Conservation (phyloP, 2,888 invertebrate species). For the Ecliptopera silaceata region DNA sequence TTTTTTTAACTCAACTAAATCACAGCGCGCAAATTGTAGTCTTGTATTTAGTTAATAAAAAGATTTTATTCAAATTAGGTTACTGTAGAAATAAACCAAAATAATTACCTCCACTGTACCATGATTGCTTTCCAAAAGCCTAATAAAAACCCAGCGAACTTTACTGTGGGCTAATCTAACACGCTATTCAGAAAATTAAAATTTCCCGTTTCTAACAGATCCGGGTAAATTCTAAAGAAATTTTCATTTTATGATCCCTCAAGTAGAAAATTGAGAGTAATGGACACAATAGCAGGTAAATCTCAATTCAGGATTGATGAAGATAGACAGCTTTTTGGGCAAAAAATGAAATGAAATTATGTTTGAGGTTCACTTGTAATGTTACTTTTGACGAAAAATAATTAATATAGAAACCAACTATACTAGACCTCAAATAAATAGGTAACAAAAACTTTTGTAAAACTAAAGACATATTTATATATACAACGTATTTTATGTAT, state of each 20-base stretch:
- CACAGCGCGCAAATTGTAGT: too few relatives aligned
- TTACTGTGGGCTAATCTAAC: neutral
- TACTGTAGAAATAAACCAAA: too few relatives aligned
- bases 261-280: conserved; percentile 26
- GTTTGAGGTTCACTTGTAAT: neutral
- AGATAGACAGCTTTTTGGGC: conserved; percentile 25
- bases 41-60: too few relatives aligned
- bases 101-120: too few relatives aligned
- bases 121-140: neutral
- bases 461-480: too few relatives aligned
- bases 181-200: conserved; percentile 7
- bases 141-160: neutral
- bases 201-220: conserved; percentile 9
- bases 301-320: conserved; percentile 30
- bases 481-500: too few relatives aligned
- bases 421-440: too few relatives aligned
- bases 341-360: conserved; percentile 14
- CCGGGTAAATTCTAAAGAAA: conserved; percentile 14
- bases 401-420: neutral
- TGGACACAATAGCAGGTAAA: conserved; percentile 26
- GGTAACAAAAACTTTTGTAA: too few relatives aligned
- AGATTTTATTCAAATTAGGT: too few relatives aligned
- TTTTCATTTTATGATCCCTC: conserved; percentile 17
- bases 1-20: too few relatives aligned
- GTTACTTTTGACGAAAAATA: neutral